Evolutionary conservation across 1,140 invertebrate genomes (phyloP).

Genomic region (Dysdera silvatica): DNA sequence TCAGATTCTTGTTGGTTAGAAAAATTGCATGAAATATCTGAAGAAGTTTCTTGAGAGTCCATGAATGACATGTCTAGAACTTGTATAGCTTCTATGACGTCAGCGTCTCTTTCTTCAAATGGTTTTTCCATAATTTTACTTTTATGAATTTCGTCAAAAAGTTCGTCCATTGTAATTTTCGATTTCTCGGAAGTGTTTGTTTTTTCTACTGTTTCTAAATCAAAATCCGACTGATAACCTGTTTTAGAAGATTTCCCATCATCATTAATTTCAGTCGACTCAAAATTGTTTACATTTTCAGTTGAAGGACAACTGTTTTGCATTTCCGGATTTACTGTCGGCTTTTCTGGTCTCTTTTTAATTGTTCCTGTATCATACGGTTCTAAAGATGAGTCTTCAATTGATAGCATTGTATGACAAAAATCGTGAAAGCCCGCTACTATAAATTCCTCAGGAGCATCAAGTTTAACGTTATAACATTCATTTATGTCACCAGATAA

Average conservation of each 20-base stretch:
- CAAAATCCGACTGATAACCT: neutral
- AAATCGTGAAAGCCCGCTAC: conserved; percentile 30
- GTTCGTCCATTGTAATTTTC: neutral
- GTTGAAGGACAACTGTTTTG: neutral
- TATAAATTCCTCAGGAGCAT: conserved; percentile 25
- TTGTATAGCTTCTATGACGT: conserved; percentile 22
- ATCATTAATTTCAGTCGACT: neutral
- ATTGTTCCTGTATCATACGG: conserved; percentile 7
- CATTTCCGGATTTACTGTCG: neutral
- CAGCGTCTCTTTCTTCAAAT: conserved; percentile 19
- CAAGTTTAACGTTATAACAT: conserved; percentile 30
- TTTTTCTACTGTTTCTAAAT: neutral
- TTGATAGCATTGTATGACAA: conserved; percentile 27
- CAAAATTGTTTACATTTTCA: neutral
- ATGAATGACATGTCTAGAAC: conserved; percentile 17
- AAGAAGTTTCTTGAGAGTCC: conserved; percentile 17
- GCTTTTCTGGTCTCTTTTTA: conserved; percentile 2
- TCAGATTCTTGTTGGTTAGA: no score
- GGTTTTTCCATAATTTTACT: conserved; percentile 20
- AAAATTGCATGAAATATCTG: no score
- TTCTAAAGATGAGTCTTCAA: conserved; percentile 20
- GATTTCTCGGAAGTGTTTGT: neutral
- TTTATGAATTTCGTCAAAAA: conserved; percentile 24
- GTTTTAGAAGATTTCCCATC: neutral
- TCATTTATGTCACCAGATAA: conserved; percentile 15